phyloP scores from a whole-genome alignment of 2,113 vertebrate species.

The Myotis lucifugus region DNA sequence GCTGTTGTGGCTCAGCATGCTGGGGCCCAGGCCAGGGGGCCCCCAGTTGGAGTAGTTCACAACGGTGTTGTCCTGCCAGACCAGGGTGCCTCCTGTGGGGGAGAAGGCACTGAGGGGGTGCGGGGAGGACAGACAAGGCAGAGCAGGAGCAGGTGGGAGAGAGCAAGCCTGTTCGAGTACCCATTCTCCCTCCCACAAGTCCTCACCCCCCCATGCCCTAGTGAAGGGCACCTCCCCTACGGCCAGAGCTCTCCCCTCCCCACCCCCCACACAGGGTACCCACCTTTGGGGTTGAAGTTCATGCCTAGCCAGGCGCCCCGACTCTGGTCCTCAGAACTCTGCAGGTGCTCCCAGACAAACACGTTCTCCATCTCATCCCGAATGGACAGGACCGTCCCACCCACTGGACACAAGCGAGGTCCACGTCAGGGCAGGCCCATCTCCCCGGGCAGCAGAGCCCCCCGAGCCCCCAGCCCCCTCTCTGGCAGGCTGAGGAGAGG shows the following conservation, averaged over 20 bases:
- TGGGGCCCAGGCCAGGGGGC: slow-evolving; percentile 89
- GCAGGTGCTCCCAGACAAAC: slow-evolving; percentile 97
- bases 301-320: slow-evolving; percentile 97
- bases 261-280: not conserved
- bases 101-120: not conserved
- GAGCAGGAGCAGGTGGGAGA: not conserved
- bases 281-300: slow-evolving; percentile 94
- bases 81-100: slow-evolving; percentile 88
- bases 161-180: not conserved
- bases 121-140: no score
- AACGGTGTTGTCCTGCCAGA: slow-evolving; percentile 91
- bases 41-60: slow-evolving; percentile 98
- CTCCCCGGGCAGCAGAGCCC: not conserved
- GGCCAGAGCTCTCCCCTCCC: not conserved
- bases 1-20: slow-evolving; percentile 94
- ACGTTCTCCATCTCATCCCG: slow-evolving; percentile 94
- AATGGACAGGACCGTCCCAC: slow-evolving; percentile 93
- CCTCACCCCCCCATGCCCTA: not conserved
- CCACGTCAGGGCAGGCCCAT: not conserved
- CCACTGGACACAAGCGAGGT: slow-evolving; percentile 83
- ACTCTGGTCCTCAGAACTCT: slow-evolving; percentile 89
- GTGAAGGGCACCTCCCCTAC: no score
- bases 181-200: not conserved
- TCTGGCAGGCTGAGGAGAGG: not conserved
- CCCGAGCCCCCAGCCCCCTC: not conserved